Evolutionary conservation across 2,797 vertebrate genomes (phyloP).

Genomic region (Sardinella longiceps): DNA sequence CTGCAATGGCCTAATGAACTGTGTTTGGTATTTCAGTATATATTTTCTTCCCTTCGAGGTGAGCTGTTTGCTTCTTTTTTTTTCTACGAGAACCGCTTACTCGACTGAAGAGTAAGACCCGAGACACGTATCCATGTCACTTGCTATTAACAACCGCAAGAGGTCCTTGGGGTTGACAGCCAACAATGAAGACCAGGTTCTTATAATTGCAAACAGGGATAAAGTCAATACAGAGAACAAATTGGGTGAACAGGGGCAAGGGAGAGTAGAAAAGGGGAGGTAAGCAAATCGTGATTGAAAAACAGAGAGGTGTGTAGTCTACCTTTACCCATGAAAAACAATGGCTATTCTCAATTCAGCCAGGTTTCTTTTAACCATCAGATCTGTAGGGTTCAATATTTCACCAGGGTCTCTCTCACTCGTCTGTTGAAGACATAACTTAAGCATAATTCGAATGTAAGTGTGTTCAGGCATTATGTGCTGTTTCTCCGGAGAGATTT

Average conservation of each 20-base stretch:
- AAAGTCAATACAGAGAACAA: conserved; percentile 77
- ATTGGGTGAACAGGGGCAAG: conserved; percentile 59
- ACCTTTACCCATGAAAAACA: not conserved
- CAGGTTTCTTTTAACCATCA: not conserved
- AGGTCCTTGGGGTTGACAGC: conserved; percentile 69
- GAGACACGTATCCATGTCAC: conserved; percentile 64
- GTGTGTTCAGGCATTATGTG: not conserved
- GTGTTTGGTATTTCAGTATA: not conserved
- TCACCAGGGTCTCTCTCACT: not conserved
- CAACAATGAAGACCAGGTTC: conserved; percentile 72
- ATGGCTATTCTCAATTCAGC: not conserved
- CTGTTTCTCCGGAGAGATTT: not conserved
- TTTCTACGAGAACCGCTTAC: not conserved
- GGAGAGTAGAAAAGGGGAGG: not conserved
- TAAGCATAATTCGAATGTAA: not conserved
- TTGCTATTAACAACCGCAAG: conserved; percentile 69
- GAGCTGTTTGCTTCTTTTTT: not conserved
- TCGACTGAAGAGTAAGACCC: not conserved
- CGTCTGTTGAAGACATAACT: not conserved
- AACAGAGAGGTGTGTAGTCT: not conserved
- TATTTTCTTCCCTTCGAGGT: not conserved
- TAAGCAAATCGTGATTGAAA: conserved; percentile 18
- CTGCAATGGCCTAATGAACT: conserved; percentile 13
- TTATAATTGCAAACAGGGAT: conserved; percentile 78
- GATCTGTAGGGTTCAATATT: not conserved